phyloP scores from a whole-genome alignment of 2,113 vertebrate genomes.

The Spermophilus dauricus region DNA sequence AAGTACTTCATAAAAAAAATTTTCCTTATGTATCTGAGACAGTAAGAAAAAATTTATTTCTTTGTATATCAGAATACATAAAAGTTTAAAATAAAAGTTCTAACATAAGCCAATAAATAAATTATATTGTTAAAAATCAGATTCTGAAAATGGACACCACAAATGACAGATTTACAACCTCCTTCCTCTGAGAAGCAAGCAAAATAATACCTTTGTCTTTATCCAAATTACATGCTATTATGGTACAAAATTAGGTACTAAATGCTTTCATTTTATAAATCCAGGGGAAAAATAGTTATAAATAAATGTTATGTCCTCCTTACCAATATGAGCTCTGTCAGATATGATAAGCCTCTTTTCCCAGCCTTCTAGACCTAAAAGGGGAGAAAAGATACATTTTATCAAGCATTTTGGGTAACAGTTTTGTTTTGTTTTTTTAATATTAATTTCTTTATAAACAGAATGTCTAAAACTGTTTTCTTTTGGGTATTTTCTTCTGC shows the following conservation, averaged over 20 bases:
- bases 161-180: neutral
- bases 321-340: conserved; percentile 98
- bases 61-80: neutral
- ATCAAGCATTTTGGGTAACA: conserved; percentile 11
- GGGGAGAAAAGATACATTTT: neutral
- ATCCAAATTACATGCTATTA: neutral
- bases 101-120: conserved; percentile 21
- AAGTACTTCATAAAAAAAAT: neutral
- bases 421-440: conserved; percentile 7
- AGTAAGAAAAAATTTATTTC: neutral
- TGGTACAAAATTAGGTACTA: conserved; percentile 29
- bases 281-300: neutral
- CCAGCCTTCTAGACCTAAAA: conserved; percentile 96
- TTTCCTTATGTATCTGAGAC: neutral
- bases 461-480: neutral
- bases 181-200: neutral
- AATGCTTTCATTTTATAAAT: conserved; percentile 18
- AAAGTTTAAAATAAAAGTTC: conserved; percentile 26
- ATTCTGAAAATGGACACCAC: neutral
- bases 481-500: neutral
- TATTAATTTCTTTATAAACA: conserved; percentile 57
- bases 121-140: neutral
- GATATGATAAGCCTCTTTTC: conserved; percentile 97
- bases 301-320: conserved; percentile 76
- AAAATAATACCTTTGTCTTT: neutral